Evolutionary conservation across 2,113 vertebrate genomes (phyloP).

Genomic region (Cavia porcellus): DNA sequence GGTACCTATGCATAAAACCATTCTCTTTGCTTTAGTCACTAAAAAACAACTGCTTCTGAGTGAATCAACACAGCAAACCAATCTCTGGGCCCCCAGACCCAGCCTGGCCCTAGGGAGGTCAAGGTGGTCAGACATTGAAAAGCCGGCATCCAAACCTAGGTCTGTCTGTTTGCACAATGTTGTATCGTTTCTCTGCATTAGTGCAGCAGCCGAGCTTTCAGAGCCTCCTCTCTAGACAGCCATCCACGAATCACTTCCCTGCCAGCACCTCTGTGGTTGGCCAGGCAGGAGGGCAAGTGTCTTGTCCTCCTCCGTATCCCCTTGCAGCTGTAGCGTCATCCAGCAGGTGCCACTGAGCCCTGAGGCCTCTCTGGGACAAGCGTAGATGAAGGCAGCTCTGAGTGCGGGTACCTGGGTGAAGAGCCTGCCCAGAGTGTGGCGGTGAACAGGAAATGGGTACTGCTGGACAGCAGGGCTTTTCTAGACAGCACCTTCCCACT

Average conservation of each 20-base stretch:
- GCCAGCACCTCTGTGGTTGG: neutral
- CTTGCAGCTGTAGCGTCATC: neutral
- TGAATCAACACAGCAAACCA: neutral
- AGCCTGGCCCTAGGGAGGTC: neutral
- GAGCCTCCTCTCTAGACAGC: neutral
- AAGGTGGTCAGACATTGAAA: neutral
- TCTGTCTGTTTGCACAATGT: neutral
- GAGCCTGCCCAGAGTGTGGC: neutral
- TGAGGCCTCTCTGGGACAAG: neutral
- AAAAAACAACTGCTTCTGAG: neutral
- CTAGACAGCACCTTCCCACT: neutral
- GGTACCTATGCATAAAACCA: neutral
- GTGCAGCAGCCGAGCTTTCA: neutral
- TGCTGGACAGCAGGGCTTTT: neutral
- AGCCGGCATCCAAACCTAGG: neutral
- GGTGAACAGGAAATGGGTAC: rapidly evolving
- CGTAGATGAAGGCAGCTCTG: neutral
- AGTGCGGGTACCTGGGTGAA: neutral
- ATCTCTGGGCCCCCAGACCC: neutral
- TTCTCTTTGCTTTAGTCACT: neutral
- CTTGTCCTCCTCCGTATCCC: neutral
- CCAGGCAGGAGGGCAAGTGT: neutral
- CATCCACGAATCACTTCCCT: neutral
- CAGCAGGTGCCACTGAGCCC: neutral
- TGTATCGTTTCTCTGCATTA: neutral